These are phyloP conservation scores for Camelus bactrianus DNA, from an alignment of 2,113 vertebrate genomes.

Conservation along the genomic window DNA sequence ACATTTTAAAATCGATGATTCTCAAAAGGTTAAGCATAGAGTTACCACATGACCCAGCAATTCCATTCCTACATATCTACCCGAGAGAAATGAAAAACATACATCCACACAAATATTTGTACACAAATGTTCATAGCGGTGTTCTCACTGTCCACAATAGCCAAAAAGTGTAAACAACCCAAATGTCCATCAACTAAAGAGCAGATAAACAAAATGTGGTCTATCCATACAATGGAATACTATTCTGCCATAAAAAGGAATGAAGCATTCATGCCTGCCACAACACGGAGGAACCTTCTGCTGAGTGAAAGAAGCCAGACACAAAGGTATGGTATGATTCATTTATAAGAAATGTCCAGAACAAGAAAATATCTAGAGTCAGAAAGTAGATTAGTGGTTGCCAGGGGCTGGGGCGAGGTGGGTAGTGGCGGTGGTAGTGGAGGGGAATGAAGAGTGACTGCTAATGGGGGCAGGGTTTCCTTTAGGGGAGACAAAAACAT, in stretches of 20 bases:
- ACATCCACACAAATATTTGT: not conserved
- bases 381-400: not conserved
- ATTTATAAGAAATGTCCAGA: not conserved
- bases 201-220: not conserved
- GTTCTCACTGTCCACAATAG: not conserved
- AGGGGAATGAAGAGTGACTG: not conserved
- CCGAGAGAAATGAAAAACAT: constrained; percentile 31
- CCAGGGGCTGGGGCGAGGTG: not conserved
- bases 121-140: not conserved
- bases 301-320: not conserved
- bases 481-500: not conserved
- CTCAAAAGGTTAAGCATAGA: constrained; percentile 53
- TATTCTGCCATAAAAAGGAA: constrained; percentile 20
- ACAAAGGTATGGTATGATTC: not conserved
- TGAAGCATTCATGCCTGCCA: not conserved
- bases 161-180: not conserved
- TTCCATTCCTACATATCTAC: not conserved
- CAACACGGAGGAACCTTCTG: not conserved
- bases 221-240: not conserved
- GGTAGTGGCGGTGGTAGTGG: not conserved
- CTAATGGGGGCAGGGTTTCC: not conserved
- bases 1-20: constrained; percentile 7
- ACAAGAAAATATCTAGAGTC: not conserved
- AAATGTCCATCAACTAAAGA: not conserved
- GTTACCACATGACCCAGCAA: not conserved